A percentile compares a stretch with the other conserved stretches of the same genome.
Evolutionary conservation across 2,113 vertebrate genomes (phyloP).

Genomic region (Scopus umbretta): DNA sequence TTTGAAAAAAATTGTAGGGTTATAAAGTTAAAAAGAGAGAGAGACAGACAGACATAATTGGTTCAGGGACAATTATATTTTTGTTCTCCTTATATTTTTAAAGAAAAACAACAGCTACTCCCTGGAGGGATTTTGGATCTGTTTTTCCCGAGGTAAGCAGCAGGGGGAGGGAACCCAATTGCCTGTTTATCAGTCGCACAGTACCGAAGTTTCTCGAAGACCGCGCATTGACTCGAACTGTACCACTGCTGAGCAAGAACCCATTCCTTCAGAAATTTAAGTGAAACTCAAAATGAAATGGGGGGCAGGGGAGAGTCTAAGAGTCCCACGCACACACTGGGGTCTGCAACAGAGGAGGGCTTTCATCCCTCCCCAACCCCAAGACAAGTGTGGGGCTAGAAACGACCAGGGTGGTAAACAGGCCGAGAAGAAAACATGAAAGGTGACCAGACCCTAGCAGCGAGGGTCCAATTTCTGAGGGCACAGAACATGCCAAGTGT

Average conservation of each 20-base stretch:
- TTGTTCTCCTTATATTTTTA: neutral
- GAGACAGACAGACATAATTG: neutral
- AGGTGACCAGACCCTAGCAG: neutral
- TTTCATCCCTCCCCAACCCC: neutral
- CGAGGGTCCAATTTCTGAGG: neutral
- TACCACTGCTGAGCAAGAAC: neutral
- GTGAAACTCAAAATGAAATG: neutral
- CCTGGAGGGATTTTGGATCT: neutral
- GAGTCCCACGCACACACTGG: neutral
- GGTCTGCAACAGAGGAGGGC: neutral
- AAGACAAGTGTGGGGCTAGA: rapidly evolving
- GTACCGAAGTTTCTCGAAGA: neutral
- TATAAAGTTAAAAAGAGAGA: neutral
- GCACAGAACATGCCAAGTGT: rapidly evolving
- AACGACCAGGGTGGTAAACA: rapidly evolving
- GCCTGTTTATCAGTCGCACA: neutral
- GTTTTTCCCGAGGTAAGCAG: neutral
- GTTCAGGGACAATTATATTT: neutral
- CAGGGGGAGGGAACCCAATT: neutral
- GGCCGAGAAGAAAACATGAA: neutral
- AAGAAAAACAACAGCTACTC: neutral
- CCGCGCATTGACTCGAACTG: neutral
- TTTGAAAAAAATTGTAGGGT: neutral
- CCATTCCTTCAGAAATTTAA: neutral
- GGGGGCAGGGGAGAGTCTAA: rapidly evolving